phyloP scores from a whole-genome alignment of 2,113 vertebrate genomes.

The Coracopsis vasa region DNA sequence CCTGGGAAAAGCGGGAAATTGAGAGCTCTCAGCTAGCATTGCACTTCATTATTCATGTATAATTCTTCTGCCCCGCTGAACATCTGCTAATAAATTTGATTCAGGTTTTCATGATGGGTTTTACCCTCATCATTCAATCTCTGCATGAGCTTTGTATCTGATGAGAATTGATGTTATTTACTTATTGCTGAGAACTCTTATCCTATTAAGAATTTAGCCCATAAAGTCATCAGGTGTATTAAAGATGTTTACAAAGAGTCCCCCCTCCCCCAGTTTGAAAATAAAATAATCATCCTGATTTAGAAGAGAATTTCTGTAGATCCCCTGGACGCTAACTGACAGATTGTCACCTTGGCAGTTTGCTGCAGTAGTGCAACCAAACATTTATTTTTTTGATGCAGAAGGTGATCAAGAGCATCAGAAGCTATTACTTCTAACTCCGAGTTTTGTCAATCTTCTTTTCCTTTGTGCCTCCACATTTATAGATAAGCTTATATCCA shows the following conservation, averaged over 20 bases:
- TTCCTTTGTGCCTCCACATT: slow-evolving; percentile 31
- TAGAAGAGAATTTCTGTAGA: slow-evolving; percentile 31
- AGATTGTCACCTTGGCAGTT: slow-evolving; percentile 76
- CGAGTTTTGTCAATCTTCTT: slow-evolving; percentile 58
- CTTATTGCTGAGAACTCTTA: slow-evolving; percentile 60
- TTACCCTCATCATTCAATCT: slow-evolving; percentile 64
- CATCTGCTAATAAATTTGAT: slow-evolving; percentile 75
- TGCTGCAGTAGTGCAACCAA: slow-evolving; percentile 8
- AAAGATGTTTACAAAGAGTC: slow-evolving; percentile 45
- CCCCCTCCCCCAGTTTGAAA: not conserved
- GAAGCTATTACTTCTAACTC: slow-evolving; percentile 56
- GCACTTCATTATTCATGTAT: slow-evolving; percentile 60
- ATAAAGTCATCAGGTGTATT: slow-evolving; percentile 59
- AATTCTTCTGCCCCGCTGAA: slow-evolving; percentile 63
- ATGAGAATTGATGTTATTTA: slow-evolving; percentile 69
- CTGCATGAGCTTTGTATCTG: slow-evolving; percentile 52
- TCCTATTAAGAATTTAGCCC: slow-evolving; percentile 63
- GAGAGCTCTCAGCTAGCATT: slow-evolving; percentile 44
- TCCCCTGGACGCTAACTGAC: slow-evolving; percentile 59
- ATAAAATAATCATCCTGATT: slow-evolving; percentile 32
- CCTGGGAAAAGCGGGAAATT: slow-evolving; percentile 50
- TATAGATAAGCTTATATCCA: slow-evolving; percentile 46
- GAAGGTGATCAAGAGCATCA: slow-evolving; percentile 69
- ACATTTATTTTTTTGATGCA: slow-evolving; percentile 49
- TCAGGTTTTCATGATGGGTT: slow-evolving; percentile 62